Conservation (phyloP, 2,113 vertebrate species). For the Aptenodytes patagonicus region DNA sequence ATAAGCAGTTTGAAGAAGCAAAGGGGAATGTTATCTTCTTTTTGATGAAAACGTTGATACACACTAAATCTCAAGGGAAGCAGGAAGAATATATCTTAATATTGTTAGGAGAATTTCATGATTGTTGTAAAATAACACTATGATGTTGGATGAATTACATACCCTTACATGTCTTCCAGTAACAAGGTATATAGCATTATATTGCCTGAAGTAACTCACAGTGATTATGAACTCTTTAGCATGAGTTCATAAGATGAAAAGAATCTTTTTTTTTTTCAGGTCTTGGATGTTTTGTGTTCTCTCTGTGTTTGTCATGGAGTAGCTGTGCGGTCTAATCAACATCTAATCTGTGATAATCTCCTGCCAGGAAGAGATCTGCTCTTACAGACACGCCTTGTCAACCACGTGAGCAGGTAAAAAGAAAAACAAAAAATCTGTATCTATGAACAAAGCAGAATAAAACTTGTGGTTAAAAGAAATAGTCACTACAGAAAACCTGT, state of each 20-base stretch:
- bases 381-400: conserved; percentile 90
- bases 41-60: neutral
- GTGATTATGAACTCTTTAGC: neutral
- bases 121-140: neutral
- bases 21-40: neutral
- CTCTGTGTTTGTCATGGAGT: conserved; percentile 96
- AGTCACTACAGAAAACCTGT: neutral
- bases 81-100: neutral
- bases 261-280: conserved; percentile 60
- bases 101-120: neutral
- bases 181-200: neutral
- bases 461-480: neutral
- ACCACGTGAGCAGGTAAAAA: conserved; percentile 92
- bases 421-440: neutral
- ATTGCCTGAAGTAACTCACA: neutral
- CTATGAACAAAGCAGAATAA: neutral
- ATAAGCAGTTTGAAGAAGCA: neutral
- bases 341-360: conserved; percentile 96
- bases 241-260: neutral
- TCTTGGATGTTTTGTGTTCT: conserved; percentile 93
- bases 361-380: conserved; percentile 92
- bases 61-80: neutral
- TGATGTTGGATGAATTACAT: neutral
- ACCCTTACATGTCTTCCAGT: neutral
- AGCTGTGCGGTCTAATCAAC: conserved; percentile 93